Conservation (phyloP, 2,113 vertebrate species). For the Hydrochoerus hydrochaeris region DNA sequence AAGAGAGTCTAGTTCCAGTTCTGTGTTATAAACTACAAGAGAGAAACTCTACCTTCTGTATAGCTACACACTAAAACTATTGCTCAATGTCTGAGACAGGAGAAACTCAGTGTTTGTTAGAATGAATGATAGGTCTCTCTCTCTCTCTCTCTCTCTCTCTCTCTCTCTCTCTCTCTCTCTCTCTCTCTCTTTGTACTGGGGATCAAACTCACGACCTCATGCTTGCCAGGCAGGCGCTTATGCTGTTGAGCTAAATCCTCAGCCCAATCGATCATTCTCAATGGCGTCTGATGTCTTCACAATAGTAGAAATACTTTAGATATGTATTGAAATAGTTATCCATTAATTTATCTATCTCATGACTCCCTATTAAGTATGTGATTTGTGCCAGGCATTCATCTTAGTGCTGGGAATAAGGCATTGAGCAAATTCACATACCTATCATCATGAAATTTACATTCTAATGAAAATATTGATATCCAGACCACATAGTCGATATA, state of each 20-base stretch:
- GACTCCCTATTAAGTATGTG: neutral
- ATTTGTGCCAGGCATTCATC: neutral
- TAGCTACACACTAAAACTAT: neutral
- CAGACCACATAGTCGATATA: neutral
- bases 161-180: too few species aligned
- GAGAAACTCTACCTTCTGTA: neutral
- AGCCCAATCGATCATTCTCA: neutral
- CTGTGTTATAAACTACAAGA: neutral
- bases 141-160: too few species aligned
- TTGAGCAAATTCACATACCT: neutral
- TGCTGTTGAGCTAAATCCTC: too few species aligned
- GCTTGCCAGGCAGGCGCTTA: too few species aligned
- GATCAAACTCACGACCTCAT: too few species aligned
- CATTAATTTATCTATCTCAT: neutral
- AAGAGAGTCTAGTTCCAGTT: conserved; percentile 4
- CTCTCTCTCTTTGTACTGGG: too few species aligned
- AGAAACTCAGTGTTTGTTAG: neutral
- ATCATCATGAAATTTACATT: neutral
- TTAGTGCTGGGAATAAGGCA: neutral
- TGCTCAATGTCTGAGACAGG: neutral
- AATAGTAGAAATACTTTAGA: neutral
- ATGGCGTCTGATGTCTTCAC: neutral
- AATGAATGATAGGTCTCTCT: neutral
- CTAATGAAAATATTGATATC: conserved; percentile 25
- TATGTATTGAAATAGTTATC: neutral